Base-by-base conservation (phyloP, 2,888 invertebrate species). In the Mimas tiliae region DNA sequence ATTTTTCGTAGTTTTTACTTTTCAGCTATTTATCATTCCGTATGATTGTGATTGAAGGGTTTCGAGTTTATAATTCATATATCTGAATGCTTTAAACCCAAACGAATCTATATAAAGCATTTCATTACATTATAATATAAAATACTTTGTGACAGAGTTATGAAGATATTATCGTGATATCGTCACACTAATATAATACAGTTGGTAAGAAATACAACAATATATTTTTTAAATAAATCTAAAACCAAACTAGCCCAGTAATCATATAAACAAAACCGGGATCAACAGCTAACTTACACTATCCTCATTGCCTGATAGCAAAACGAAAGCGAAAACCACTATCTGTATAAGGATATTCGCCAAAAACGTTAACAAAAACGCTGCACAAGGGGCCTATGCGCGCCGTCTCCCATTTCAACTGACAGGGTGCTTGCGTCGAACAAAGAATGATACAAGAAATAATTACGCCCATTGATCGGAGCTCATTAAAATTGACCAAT, bases 401-500 rank as follows among this genome's bases (percentile, higher is more conserved):
- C 58, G 42, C 58, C 38, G 42, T 73, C 71, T 74, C 75, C 89
- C 89, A 79, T 88, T 87, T 77, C 78, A 81, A 87, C 77, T 86
- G 89, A 88, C 89, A 89, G 87, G 81, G 82, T 80, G 84, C 85
- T 86, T 80, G 85, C 87, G 87, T 80, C 83, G 81, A 82, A 85
- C 86, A 88, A 88, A 90, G 87, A 90, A 91, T 89, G 86, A 89
- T 88, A 90, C 89, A 84, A 90, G 86, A 88, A 90, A 93, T 89
- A 91, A 91, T 92, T 91, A 92, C 92, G 91, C 91, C 91, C 91
- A 90, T 91, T 91, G 89, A 91, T 90, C 88, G 87, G 79, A 80
- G 86, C 91, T 91, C 89, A 91, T 91, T 92, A 91, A 89, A 90
- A 85, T 82, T 78, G 77, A 83, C 91, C 92, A 92, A 92, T 91